A percentile compares a stretch with the other conserved stretches of the same genome.
phyloP scores from a whole-genome alignment of 2,888 invertebrate species.

The Ichneumoninae sp. region DNA sequence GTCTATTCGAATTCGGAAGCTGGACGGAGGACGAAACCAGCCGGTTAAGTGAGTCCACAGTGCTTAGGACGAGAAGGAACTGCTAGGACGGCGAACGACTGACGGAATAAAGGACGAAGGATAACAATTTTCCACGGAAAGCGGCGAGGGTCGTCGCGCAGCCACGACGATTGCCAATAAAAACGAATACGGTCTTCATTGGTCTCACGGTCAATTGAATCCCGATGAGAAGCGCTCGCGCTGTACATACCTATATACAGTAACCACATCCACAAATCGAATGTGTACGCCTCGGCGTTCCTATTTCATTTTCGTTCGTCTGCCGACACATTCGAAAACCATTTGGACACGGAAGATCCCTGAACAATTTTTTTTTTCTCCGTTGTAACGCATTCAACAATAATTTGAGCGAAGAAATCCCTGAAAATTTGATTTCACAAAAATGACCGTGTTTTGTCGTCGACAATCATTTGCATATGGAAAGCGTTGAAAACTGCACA shows the following conservation, averaged over 20 bases:
- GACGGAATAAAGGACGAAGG: slow-evolving; percentile 11
- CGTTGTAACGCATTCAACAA: not conserved
- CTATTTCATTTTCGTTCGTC: not conserved
- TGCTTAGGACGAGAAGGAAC: slow-evolving; percentile 2
- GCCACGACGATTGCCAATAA: slow-evolving; percentile 54
- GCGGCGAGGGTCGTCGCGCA: not conserved
- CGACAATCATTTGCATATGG: too few relatives aligned
- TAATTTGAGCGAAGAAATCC: not conserved
- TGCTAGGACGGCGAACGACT: slow-evolving; percentile 1
- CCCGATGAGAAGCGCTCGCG: slow-evolving; percentile 48
- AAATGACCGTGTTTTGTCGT: too few relatives aligned
- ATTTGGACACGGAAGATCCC: not conserved
- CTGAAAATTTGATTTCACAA: not conserved
- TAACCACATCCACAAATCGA: not conserved
- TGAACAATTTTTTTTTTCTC: not conserved
- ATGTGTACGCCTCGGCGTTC: not conserved
- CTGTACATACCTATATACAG: not conserved
- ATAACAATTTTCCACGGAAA: slow-evolving; percentile 55
- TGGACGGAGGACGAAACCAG: slow-evolving; percentile 11
- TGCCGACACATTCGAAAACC: not conserved
- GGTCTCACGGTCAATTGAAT: slow-evolving; percentile 67
- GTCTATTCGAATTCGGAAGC: slow-evolving; percentile 36
- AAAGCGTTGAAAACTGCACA: too few relatives aligned
- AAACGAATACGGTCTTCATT: slow-evolving; percentile 59
- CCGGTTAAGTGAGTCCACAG: slow-evolving; percentile 21